A percentile compares a stretch with the other conserved stretches of the same genome.
These are phyloP conservation scores for Harpagoxenus sublaevis DNA, from an alignment of 2,888 invertebrate genomes.

Conservation along the genomic window DNA sequence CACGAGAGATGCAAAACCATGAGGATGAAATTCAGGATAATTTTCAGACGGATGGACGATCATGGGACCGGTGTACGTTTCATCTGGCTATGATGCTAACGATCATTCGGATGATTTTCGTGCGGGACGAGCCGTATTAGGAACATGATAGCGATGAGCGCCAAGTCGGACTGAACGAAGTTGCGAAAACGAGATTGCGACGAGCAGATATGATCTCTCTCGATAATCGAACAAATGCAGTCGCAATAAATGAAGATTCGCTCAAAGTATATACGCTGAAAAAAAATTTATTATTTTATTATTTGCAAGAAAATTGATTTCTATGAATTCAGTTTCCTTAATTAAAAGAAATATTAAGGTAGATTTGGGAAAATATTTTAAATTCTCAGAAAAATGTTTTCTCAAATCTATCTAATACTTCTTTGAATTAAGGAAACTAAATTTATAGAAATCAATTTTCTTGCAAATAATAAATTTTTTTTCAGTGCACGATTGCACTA, in stretches of 20 bases:
- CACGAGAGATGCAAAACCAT: constrained; percentile 57
- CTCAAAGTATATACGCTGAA: not conserved
- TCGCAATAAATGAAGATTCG: constrained; percentile 55
- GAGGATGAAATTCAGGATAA: constrained; percentile 58
- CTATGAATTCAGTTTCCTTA: too few relatives aligned
- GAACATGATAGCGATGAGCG: constrained; percentile 75
- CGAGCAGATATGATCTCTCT: not conserved
- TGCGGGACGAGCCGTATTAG: constrained; percentile 65
- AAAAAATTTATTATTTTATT: too few relatives aligned
- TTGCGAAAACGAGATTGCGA: constrained; percentile 37
- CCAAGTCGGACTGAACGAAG: constrained; percentile 20
- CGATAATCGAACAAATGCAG: constrained; percentile 64
- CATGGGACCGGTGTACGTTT: constrained; percentile 29
- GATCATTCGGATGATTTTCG: constrained; percentile 75
- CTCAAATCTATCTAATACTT: too few relatives aligned
- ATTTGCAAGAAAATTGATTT: too few relatives aligned
- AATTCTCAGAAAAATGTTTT: too few relatives aligned
- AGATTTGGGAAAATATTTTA: too few relatives aligned
- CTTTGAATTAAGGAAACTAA: too few relatives aligned
- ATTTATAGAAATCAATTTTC: too few relatives aligned
- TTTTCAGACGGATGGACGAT: constrained; percentile 57
- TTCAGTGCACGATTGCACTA: not conserved
- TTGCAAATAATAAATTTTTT: too few relatives aligned
- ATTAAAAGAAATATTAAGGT: too few relatives aligned
- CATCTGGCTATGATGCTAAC: constrained; percentile 67